These are phyloP conservation scores for Amphiprion ocellaris DNA, from an alignment of 2,113 vertebrate genomes.

Conservation along the genomic window DNA sequence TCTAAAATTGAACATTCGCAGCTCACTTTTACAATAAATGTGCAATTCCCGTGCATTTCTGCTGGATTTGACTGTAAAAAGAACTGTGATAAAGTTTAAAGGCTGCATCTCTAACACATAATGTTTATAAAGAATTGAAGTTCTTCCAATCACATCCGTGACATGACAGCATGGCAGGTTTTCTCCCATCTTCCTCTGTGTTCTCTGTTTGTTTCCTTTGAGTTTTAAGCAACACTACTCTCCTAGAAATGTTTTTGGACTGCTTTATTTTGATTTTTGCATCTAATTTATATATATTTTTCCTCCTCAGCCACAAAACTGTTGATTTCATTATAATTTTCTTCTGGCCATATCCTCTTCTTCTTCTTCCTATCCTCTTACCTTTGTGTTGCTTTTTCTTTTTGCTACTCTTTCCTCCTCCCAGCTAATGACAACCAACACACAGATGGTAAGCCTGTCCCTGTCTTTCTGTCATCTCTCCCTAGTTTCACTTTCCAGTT, in stretches of 20 bases:
- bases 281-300: neutral
- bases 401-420: slow-evolving; percentile 92
- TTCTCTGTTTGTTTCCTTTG: slow-evolving; percentile 78
- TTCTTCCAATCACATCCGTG: slow-evolving; percentile 51
- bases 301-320: slow-evolving; percentile 41
- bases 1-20: too few relatives aligned
- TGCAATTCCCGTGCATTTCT: too few relatives aligned
- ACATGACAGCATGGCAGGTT: slow-evolving; percentile 62
- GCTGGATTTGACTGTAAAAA: too few relatives aligned
- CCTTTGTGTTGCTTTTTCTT: slow-evolving; percentile 87
- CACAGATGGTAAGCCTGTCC: slow-evolving; percentile 96
- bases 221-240: slow-evolving; percentile 67
- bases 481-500: slow-evolving; percentile 64
- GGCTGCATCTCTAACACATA: neutral
- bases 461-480: slow-evolving; percentile 78
- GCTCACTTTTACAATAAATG: too few relatives aligned
- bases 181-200: slow-evolving; percentile 79
- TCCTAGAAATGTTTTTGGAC: slow-evolving; percentile 66
- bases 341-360: slow-evolving; percentile 74
- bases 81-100: neutral
- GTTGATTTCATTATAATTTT: slow-evolving; percentile 68
- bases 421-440: slow-evolving; percentile 98
- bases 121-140: too few relatives aligned
- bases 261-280: slow-evolving; percentile 47
- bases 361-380: slow-evolving; percentile 85